Percentiles rank a stretch among this genome's conserved stretches.
These are phyloP conservation scores for Cephus spinipes DNA, from an alignment of 2,888 invertebrate genomes.

Conservation along the genomic window DNA sequence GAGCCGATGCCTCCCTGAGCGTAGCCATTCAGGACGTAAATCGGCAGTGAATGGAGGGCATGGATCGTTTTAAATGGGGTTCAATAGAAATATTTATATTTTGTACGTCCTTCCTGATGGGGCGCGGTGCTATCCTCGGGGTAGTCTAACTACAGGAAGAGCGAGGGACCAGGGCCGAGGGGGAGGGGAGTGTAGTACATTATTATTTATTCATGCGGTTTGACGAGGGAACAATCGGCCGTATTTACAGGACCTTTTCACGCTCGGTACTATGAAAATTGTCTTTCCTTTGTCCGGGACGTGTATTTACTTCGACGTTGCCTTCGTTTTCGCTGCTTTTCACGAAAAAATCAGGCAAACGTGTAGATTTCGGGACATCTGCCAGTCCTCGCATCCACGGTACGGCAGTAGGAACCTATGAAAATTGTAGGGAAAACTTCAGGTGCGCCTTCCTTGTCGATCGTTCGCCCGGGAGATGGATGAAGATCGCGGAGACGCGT, in stretches of 20 bases:
- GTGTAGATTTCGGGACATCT: slow-evolving; percentile 44
- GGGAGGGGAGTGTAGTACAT: slow-evolving; percentile 26
- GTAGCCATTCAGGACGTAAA: slow-evolving; percentile 13
- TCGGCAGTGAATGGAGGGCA: slow-evolving; percentile 25
- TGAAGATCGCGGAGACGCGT: too few species aligned
- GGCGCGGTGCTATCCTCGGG: slow-evolving; percentile 8
- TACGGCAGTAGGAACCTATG: too few species aligned
- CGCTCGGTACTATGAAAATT: slow-evolving; percentile 45
- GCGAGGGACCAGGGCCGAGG: slow-evolving; percentile 2
- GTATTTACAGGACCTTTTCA: slow-evolving; percentile 42
- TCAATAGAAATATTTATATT: slow-evolving; percentile 62
- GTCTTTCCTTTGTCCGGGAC: slow-evolving; percentile 41
- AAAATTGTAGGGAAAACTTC: too few species aligned
- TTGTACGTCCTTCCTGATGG: slow-evolving; percentile 35
- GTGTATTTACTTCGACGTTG: slow-evolving; percentile 43
- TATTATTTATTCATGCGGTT: slow-evolving; percentile 63
- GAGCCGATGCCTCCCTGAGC: slow-evolving; percentile 1
- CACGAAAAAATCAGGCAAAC: slow-evolving; percentile 41
- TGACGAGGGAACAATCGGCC: slow-evolving; percentile 60
- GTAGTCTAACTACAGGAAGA: slow-evolving; percentile 7
- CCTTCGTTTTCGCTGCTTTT: slow-evolving; percentile 37
- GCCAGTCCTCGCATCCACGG: slow-evolving; percentile 21
- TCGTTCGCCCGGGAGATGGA: too few species aligned
- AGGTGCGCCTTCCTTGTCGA: too few species aligned
- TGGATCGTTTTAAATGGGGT: slow-evolving; percentile 53